A percentile compares a stretch with the other conserved stretches of the same genome.
Conservation (phyloP, 2,797 vertebrate genomes). For the Platyrinchus mystaceus region DNA sequence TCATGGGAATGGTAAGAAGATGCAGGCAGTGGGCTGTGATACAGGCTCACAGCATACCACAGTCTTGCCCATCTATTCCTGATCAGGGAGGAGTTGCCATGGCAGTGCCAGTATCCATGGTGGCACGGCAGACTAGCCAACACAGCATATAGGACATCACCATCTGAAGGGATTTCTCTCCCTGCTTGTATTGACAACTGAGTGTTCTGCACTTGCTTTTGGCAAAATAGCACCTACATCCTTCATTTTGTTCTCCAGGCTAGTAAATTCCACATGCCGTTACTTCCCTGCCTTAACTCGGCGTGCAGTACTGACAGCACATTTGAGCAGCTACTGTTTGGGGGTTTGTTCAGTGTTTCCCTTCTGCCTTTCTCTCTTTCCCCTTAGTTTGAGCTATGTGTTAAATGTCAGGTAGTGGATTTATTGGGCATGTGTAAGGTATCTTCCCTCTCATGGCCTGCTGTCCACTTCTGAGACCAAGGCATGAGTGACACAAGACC, state of each 20-base stretch:
- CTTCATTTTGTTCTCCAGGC: not conserved
- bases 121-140: fast-evolving
- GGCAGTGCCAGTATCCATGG: not conserved
- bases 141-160: fast-evolving
- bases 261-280: not conserved
- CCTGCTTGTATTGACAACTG: not conserved
- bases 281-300: not conserved
- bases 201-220: not conserved
- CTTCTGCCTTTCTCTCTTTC: not conserved
- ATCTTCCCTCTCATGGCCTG: not conserved
- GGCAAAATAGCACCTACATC: not conserved
- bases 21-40: not conserved
- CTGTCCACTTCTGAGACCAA: not conserved
- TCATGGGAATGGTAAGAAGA: not conserved
- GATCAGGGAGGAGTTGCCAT: not conserved
- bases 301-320: not conserved
- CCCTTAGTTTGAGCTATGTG: not conserved
- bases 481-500: not conserved
- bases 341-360: not conserved
- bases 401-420: not conserved
- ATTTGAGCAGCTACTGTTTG: not conserved
- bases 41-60: not conserved
- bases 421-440: not conserved
- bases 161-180: not conserved
- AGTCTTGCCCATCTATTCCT: not conserved